These are phyloP conservation scores for Neuroterus valhalla DNA, from an alignment of 1,140 invertebrate genomes.

Conservation along the genomic window DNA sequence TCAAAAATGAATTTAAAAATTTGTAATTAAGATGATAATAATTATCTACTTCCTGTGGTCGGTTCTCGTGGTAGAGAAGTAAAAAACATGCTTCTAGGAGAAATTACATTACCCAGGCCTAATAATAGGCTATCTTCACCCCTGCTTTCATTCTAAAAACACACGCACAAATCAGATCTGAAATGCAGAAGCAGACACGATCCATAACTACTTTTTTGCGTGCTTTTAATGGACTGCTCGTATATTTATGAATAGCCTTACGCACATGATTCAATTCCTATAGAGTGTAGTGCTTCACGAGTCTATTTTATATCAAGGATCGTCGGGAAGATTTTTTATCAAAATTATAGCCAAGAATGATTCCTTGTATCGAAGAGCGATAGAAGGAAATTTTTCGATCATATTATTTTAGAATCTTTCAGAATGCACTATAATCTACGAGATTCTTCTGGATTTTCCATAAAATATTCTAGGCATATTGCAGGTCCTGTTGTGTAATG, in stretches of 20 bases:
- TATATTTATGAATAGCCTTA: slow-evolving; percentile 23
- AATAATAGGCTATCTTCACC: background rate
- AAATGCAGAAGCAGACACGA: background rate
- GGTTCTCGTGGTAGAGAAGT: no score
- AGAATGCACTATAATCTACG: no score
- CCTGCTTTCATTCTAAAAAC: slow-evolving; percentile 14
- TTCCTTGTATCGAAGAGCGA: no score
- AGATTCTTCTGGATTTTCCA: no score
- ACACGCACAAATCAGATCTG: slow-evolving; percentile 14
- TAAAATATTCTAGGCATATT: no score
- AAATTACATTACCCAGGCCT: background rate
- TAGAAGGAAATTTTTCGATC: no score
- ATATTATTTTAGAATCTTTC: no score
- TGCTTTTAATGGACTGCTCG: background rate
- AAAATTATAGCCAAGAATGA: no score
- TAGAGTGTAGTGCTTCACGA: background rate
- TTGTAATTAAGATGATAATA: no score
- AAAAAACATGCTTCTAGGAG: background rate
- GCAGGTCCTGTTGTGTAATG: no score
- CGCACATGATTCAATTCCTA: slow-evolving; percentile 26
- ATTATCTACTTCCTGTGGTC: no score
- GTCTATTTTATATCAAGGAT: background rate
- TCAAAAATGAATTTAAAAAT: no score
- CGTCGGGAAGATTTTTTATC: background rate
- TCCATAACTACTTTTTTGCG: slow-evolving; percentile 22